These are phyloP conservation scores for Desmophyllum pertusum DNA, from an alignment of 92 coral and sea anemone genomes.

Conservation along the genomic window DNA sequence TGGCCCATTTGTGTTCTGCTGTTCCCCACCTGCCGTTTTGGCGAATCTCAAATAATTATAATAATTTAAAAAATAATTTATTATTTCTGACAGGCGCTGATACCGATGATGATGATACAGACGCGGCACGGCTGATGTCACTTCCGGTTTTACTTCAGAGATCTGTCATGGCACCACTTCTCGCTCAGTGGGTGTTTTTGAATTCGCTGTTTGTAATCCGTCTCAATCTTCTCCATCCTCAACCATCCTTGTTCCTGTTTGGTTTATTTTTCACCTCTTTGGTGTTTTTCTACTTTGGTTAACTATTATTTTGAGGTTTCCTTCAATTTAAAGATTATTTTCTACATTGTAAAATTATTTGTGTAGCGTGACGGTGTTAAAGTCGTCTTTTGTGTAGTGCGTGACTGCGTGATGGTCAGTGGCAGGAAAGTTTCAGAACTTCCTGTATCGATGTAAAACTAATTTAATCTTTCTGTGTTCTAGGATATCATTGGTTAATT, in stretches of 20 bases:
- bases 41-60: not conserved
- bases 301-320: too few species aligned
- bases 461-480: not conserved
- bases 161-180: constrained; percentile 92
- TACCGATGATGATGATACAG: constrained; percentile 71
- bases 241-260: too few species aligned
- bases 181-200: constrained; percentile 80
- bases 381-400: too few species aligned
- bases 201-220: not conserved
- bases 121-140: constrained; percentile 83
- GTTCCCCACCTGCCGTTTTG: not conserved
- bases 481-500: constrained; percentile 90
- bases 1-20: not conserved
- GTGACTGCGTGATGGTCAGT: too few species aligned
- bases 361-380: too few species aligned
- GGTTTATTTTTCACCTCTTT: too few species aligned
- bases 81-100: constrained; percentile 7
- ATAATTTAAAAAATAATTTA: not conserved
- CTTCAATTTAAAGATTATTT: too few species aligned
- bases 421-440: not conserved
- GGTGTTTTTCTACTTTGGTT: too few species aligned
- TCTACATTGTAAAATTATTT: too few species aligned
- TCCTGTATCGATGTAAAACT: too few species aligned
- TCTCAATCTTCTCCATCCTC: too few species aligned
- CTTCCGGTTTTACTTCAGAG: constrained; percentile 87